Conservation (phyloP, 2,888 invertebrate species). For the Asteroscopus sphinx region DNA sequence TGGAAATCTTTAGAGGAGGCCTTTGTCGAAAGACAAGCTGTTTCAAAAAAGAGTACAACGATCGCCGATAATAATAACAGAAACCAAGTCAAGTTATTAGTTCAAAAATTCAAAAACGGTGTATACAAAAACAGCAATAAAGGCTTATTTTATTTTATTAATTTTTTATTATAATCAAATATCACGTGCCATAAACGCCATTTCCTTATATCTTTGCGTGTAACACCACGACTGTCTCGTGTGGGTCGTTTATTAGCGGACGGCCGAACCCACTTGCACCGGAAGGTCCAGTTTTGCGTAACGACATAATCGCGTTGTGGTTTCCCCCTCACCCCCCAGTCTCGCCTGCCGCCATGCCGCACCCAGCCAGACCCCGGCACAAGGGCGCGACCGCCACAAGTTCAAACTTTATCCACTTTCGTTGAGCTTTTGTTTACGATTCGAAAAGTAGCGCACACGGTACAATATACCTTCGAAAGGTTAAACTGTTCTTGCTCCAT, state of each 20-base stretch:
- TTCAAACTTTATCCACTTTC: slow-evolving; percentile 36
- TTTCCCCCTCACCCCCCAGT: slow-evolving; percentile 8
- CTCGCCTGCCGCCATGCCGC: slow-evolving; percentile 20
- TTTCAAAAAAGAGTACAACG: no score
- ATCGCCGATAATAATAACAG: no score
- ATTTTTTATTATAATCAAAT: no score
- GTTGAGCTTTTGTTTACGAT: slow-evolving; percentile 16
- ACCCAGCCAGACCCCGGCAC: slow-evolving; percentile 29
- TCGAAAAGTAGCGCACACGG: background rate
- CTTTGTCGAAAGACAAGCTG: no score
- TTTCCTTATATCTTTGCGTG: slow-evolving; percentile 7
- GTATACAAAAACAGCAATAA: no score
- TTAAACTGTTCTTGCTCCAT: no score
- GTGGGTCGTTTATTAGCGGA: slow-evolving; percentile 39
- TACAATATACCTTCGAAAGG: background rate
- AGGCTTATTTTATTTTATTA: no score
- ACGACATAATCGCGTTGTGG: slow-evolving; percentile 54
- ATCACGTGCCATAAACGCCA: background rate
- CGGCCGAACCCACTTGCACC: slow-evolving; percentile 52
- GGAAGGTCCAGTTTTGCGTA: slow-evolving; percentile 55
- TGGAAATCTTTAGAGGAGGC: no score
- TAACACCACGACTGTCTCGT: slow-evolving; percentile 2
- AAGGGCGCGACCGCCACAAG: slow-evolving; percentile 45
- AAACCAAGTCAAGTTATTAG: no score
- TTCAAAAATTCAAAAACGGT: no score